Base-by-base conservation (phyloP, 2,888 invertebrate species). In the Lordiphosa andalusiaca region DNA sequence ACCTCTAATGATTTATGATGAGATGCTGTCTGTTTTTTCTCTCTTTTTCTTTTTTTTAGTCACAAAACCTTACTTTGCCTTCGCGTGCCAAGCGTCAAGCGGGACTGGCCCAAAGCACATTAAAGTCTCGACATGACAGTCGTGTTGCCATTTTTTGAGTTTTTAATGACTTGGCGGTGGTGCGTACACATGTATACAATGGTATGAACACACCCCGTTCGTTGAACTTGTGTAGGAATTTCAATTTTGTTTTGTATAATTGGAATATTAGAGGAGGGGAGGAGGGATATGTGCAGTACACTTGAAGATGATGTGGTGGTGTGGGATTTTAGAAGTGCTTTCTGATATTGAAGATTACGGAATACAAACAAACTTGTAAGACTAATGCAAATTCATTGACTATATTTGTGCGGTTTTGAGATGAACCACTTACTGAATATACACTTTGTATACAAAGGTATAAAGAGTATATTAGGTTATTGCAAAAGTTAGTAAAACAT, bases 1-100 rank as follows among this genome's bases (percentile, higher is more conserved):
- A 87, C 87, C 88, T 86, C 86, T 69, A 83, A 76, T 75, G 78
- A 77, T 72, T 66, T 76, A 69, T 77, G 77, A 82, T 77, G 77
- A 47, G 53, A 80, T 68, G 68, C 68, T 82, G 76, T 21, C 58
- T 52, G 60, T 53, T 6, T 16, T 36, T 16, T 16, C 30, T 61
- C 37, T 33, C 6, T n/a, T 38, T 6, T 37, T 42, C 39, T 21
- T 39, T 54, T 47, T 19, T n/a, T 12, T 37, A 53, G 7, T 10
- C 37, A 51, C 59, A 36, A 19, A 19, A 39, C 7, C 39, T 39
- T 19, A 39, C 7, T 42, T 25, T 25, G 25, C 13, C 13, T 39
- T 39, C 19, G 10, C 39, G 39, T 39, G 39, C 9, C 39, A 39
- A 38, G 1, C 23, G 23, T 5, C 23, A n/a, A 23, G 4, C 7